Evolutionary conservation across 2,113 vertebrate species (phyloP).

Genomic region (Procavia capensis): DNA sequence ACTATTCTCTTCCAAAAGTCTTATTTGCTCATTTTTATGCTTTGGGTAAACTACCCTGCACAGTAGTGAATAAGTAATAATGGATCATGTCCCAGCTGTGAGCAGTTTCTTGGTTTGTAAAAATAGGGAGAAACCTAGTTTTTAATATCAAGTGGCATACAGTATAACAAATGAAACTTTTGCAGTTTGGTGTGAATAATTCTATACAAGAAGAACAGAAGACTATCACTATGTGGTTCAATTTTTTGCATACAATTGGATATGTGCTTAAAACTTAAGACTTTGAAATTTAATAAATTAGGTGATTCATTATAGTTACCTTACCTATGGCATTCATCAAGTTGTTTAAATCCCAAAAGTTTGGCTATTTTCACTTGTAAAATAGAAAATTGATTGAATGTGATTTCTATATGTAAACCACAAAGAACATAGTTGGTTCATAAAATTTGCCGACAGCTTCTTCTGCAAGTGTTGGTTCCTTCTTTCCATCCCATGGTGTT

Average conservation of each 20-base stretch:
- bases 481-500: not conserved
- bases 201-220: not conserved
- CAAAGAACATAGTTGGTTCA: not conserved
- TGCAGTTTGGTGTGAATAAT: constrained; percentile 39
- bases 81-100: constrained; percentile 71
- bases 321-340: not conserved
- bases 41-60: constrained; percentile 71
- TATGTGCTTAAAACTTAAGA: not conserved
- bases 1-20: constrained; percentile 68
- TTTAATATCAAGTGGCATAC: not conserved
- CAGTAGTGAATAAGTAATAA: constrained; percentile 76
- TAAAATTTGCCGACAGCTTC: not conserved
- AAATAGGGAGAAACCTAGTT: constrained; percentile 38
- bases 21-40: constrained; percentile 75
- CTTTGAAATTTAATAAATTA: not conserved
- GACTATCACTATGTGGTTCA: not conserved
- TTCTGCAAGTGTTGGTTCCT: not conserved
- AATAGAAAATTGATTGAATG: not conserved
- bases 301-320: not conserved
- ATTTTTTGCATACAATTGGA: not conserved
- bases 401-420: not conserved
- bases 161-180: not conserved
- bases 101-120: constrained; percentile 2
- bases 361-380: not conserved
- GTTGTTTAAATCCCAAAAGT: not conserved